Conservation (phyloP, 2,113 vertebrate genomes). For the Panthera leo region DNA sequence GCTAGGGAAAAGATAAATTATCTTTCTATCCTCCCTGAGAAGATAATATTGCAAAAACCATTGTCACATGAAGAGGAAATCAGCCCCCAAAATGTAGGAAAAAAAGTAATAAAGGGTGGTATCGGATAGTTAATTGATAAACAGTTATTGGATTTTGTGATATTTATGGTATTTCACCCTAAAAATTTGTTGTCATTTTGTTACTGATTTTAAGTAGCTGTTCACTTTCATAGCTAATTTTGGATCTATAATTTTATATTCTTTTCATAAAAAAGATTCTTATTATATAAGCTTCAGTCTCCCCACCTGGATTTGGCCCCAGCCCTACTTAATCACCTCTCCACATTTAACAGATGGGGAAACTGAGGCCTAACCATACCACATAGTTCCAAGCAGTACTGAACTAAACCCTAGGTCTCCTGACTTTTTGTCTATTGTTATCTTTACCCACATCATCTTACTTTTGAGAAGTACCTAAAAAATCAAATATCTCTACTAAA, state of each 20-base stretch:
- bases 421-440: neutral
- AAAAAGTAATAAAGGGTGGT: neutral
- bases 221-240: neutral
- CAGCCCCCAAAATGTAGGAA: neutral
- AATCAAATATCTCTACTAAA: neutral
- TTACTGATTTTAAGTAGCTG: slow-evolving; percentile 16
- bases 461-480: slow-evolving; percentile 15
- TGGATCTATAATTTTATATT: neutral
- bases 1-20: neutral
- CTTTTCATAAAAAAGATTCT: neutral
- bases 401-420: neutral
- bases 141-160: neutral
- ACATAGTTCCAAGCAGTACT: neutral
- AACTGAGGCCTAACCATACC: neutral
- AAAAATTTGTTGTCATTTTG: neutral
- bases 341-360: neutral
- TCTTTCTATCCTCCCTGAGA: neutral
- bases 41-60: neutral
- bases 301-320: neutral
- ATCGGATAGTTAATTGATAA: neutral
- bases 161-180: neutral
- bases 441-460: neutral
- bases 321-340: neutral
- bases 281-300: neutral
- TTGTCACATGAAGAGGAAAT: neutral